A percentile compares a stretch with the other conserved stretches of the same genome.
These are phyloP conservation scores for Helleia helle DNA, from an alignment of 2,888 invertebrate genomes.

Conservation along the genomic window DNA sequence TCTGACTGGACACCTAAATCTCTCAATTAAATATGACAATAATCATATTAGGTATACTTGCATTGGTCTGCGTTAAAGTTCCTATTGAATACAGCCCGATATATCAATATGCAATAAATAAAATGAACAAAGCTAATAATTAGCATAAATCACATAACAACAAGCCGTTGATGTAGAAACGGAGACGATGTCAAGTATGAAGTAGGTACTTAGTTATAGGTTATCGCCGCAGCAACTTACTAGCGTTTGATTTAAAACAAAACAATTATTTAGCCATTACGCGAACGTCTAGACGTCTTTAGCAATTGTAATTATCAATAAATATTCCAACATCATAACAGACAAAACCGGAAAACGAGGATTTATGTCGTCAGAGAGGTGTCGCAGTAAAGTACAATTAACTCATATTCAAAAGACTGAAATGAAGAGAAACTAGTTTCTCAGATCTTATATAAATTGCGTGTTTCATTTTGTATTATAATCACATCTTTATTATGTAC, in stretches of 20 bases:
- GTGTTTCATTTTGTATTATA: no score
- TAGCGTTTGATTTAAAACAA: conserved; percentile 4
- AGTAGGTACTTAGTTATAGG: not conserved
- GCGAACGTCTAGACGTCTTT: conserved; percentile 1
- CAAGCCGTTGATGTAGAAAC: not conserved
- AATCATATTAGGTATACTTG: no score
- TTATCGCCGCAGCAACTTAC: not conserved
- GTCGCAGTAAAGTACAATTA: conserved; percentile 25
- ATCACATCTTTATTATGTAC: no score
- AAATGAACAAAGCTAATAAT: no score
- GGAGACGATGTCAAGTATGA: no score
- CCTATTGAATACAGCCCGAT: no score
- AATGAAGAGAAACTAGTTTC: conserved; percentile 17
- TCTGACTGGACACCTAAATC: no score
- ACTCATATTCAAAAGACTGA: conserved; percentile 15
- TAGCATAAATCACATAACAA: not conserved
- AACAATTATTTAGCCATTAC: conserved; percentile 5
- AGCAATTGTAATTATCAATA: conserved; percentile 4
- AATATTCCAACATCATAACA: conserved; percentile 1
- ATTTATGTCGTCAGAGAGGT: conserved; percentile 21
- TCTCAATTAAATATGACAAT: no score
- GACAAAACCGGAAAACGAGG: conserved; percentile 19
- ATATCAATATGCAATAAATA: no score
- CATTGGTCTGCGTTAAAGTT: no score
- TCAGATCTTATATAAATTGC: not conserved